Conservation (phyloP, 2,113 vertebrate species). For the Hemichromis elongatus region DNA sequence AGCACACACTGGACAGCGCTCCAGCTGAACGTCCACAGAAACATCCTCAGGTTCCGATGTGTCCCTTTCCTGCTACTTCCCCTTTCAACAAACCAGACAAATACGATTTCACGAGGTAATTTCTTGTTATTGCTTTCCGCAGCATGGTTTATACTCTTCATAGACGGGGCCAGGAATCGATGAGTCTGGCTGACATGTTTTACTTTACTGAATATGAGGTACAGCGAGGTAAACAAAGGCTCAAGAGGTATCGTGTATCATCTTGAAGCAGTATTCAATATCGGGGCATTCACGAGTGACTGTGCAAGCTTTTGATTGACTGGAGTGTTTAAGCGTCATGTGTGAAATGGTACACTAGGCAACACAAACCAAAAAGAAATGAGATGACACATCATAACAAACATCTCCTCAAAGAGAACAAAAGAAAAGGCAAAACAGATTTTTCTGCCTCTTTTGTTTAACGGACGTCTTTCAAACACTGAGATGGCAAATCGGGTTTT, state of each 20-base stretch:
- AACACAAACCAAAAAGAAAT: not conserved
- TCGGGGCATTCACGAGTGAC: not conserved
- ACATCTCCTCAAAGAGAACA: not conserved
- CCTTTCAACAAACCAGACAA: not conserved
- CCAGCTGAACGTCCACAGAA: not conserved
- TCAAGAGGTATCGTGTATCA: not conserved
- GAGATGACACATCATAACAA: not conserved
- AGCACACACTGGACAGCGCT: not conserved
- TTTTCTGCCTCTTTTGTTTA: not conserved
- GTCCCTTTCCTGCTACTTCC: not conserved
- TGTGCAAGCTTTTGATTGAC: not conserved
- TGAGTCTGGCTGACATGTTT: not conserved
- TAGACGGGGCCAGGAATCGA: not conserved
- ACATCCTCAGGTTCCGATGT: not conserved
- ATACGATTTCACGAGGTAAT: constrained; percentile 29
- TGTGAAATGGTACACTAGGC: not conserved
- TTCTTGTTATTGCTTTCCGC: not conserved
- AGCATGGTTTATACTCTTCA: not conserved
- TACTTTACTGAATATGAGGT: not conserved
- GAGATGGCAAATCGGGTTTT: not conserved
- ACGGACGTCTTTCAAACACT: not conserved
- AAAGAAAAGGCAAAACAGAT: not conserved
- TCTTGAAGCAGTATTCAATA: not conserved
- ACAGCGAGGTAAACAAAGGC: not conserved
- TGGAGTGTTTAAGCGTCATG: not conserved